Evolutionary conservation across 2,113 vertebrate genomes (phyloP).

Genomic region (Fregata magnificens): DNA sequence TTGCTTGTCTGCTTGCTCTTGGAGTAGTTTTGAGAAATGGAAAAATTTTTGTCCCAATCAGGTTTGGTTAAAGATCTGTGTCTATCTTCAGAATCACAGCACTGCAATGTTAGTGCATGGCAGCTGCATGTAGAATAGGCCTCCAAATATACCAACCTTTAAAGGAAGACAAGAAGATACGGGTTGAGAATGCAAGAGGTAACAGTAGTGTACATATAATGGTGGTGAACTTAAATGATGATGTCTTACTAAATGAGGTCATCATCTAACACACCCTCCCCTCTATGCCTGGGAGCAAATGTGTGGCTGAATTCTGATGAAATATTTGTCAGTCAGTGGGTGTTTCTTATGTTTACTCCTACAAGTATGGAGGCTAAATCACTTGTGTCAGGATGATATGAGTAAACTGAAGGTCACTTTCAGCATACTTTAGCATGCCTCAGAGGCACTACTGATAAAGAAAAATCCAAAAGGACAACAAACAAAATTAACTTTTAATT

Average conservation of each 20-base stretch:
- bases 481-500: slow-evolving; percentile 74
- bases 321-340: slow-evolving; percentile 44
- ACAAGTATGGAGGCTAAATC: slow-evolving; percentile 64
- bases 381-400: slow-evolving; percentile 67
- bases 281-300: neutral
- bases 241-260: neutral
- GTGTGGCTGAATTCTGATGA: slow-evolving; percentile 7
- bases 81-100: neutral
- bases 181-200: neutral
- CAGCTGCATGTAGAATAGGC: neutral
- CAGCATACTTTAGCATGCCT: slow-evolving; percentile 62
- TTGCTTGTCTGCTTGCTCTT: neutral
- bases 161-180: neutral
- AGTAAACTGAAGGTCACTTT: slow-evolving; percentile 76
- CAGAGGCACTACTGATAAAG: slow-evolving; percentile 68
- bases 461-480: slow-evolving; percentile 70
- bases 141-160: neutral
- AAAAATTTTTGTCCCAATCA: neutral
- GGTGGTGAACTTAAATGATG: neutral
- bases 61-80: neutral
- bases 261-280: neutral
- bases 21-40: neutral
- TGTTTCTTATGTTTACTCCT: slow-evolving; percentile 62
- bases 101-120: neutral
- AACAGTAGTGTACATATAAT: neutral